Percentiles rank a stretch among this genome's conserved stretches.
Evolutionary conservation across 2,797 vertebrate species (phyloP).

Genomic region (Chloroceryle inda): DNA sequence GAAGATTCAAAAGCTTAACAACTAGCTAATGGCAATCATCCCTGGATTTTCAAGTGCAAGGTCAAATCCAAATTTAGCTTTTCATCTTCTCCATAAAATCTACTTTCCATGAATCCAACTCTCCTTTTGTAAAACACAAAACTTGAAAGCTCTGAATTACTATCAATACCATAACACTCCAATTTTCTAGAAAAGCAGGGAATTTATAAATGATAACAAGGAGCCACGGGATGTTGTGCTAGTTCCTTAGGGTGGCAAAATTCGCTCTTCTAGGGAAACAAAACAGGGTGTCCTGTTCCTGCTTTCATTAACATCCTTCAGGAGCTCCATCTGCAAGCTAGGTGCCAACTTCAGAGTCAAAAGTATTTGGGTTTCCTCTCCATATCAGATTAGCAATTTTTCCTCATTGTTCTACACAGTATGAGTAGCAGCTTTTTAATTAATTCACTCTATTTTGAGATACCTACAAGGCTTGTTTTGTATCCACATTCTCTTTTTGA

Average conservation of each 20-base stretch:
- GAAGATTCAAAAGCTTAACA: neutral
- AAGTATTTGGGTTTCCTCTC: neutral
- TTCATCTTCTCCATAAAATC: neutral
- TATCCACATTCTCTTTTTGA: neutral
- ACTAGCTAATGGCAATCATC: neutral
- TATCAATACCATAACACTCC: neutral
- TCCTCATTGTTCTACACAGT: neutral
- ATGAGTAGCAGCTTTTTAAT: neutral
- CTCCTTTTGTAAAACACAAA: neutral
- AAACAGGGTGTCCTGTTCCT: neutral
- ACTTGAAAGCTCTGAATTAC: neutral
- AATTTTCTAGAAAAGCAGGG: neutral
- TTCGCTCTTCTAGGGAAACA: neutral
- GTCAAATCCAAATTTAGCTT: neutral
- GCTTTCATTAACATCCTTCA: neutral
- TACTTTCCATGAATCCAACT: neutral
- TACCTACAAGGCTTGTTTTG: neutral
- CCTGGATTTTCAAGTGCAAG: constrained; percentile 2
- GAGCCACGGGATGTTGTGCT: neutral
- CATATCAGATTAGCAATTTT: neutral
- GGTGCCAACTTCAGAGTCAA: neutral
- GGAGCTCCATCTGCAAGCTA: neutral
- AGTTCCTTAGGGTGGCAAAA: neutral
- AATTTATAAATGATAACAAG: neutral
- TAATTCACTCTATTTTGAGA: neutral